These are phyloP conservation scores for Platichthys flesus DNA, from an alignment of 2,113 vertebrate genomes.

Conservation along the genomic window DNA sequence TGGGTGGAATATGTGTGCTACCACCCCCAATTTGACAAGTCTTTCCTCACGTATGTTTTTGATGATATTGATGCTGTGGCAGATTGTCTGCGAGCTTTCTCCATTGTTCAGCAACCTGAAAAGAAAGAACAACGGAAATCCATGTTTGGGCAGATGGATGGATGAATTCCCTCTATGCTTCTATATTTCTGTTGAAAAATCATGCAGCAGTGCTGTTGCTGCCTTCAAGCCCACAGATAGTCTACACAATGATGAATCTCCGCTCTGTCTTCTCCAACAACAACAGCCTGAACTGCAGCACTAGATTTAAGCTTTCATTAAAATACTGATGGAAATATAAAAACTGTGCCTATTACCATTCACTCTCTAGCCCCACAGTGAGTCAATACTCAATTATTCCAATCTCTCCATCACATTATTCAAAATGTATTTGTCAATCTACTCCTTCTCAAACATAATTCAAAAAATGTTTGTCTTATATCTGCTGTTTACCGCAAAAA, in stretches of 20 bases:
- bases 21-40: constrained; percentile 3
- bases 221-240: no score
- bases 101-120: constrained; percentile 73
- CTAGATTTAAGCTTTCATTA: not conserved
- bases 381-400: not conserved
- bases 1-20: constrained; percentile 20
- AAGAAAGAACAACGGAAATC: constrained; percentile 26
- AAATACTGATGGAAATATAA: not conserved
- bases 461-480: not conserved
- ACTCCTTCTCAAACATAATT: not conserved
- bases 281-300: not conserved
- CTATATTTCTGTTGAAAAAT: not conserved
- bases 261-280: not conserved
- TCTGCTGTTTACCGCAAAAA: not conserved
- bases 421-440: constrained; percentile 3
- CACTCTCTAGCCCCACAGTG: no score
- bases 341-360: not conserved
- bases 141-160: constrained; percentile 1
- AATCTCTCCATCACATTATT: not conserved
- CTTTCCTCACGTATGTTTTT: constrained; percentile 78
- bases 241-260: no score
- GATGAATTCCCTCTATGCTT: not conserved
- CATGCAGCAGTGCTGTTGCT: not conserved
- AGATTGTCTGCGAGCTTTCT: constrained; percentile 46
- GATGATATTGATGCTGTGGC: constrained; percentile 76